phyloP scores from a whole-genome alignment of 1,140 invertebrate genomes.

The Apis dorsata region DNA sequence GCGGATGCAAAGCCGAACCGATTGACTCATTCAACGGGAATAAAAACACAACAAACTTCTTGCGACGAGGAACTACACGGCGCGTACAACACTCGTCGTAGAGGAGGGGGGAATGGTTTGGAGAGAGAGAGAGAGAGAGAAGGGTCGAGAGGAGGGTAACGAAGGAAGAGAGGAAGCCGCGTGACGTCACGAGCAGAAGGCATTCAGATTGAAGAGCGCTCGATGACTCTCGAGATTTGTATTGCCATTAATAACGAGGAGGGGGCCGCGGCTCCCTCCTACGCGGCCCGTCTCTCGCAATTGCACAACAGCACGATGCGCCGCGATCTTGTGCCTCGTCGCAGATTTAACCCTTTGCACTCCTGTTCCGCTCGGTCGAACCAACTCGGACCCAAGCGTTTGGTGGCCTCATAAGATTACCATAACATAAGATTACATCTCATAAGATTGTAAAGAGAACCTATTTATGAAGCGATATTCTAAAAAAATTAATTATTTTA shows the following conservation, averaged over 20 bases:
- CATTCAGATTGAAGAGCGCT: conserved; percentile 80
- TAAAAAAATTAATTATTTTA: too few relatives aligned
- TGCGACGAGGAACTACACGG: neutral
- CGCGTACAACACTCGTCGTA: neutral
- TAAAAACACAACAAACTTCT: conserved; percentile 76
- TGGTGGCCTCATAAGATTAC: too few relatives aligned
- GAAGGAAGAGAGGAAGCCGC: conserved; percentile 53
- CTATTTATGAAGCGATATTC: too few relatives aligned
- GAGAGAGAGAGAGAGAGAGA: neutral
- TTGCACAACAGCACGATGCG: neutral
- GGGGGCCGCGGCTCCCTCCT: conserved; percentile 53
- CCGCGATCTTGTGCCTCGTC: too few relatives aligned
- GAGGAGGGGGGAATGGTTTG: neutral
- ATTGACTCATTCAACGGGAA: conserved; percentile 78
- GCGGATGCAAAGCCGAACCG: conserved; percentile 73
- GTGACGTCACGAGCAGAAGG: conserved; percentile 80
- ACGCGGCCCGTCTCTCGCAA: conserved; percentile 9
- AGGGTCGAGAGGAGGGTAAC: neutral
- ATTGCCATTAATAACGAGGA: conserved; percentile 80
- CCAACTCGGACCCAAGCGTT: too few relatives aligned
- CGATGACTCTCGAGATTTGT: conserved; percentile 80
- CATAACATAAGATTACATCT: too few relatives aligned
- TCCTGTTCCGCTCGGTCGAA: too few relatives aligned
- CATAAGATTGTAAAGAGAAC: too few relatives aligned
- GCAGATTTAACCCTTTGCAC: too few relatives aligned